A percentile compares a stretch with the other conserved stretches of the same genome.
Conservation (phyloP, 2,888 invertebrate species). For the Acanthosepion pharaonis region DNA sequence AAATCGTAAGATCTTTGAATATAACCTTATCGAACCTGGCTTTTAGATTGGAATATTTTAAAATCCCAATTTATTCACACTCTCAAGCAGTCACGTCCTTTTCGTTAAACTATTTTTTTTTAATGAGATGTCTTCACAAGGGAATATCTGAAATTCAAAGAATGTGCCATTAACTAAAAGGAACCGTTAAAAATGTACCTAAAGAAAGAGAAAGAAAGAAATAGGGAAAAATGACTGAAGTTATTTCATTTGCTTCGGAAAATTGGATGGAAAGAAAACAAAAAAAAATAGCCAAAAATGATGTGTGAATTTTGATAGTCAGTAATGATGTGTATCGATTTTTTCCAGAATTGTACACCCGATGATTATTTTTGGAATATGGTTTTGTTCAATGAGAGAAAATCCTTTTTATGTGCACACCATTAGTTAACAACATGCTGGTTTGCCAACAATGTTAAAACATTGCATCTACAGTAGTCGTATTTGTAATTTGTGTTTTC, state of each 20-base stretch:
- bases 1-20: no score
- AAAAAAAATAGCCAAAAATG: background rate
- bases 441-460: background rate
- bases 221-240: background rate
- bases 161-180: background rate
- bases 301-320: background rate
- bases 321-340: constrained; percentile 33
- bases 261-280: background rate
- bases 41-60: no score
- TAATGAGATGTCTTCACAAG: no score
- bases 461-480: no score
- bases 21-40: no score
- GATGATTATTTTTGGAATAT: constrained; percentile 7
- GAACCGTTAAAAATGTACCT: background rate
- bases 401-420: background rate
- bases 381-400: background rate
- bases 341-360: background rate
- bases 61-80: no score
- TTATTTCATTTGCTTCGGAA: background rate
- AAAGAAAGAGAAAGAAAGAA: background rate
- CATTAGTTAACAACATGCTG: background rate
- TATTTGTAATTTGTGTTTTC: background rate
- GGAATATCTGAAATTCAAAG: background rate
- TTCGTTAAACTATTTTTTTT: no score
- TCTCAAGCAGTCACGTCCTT: no score